Conservation (phyloP, 2,113 vertebrate genomes). For the Casuarius casuarius region DNA sequence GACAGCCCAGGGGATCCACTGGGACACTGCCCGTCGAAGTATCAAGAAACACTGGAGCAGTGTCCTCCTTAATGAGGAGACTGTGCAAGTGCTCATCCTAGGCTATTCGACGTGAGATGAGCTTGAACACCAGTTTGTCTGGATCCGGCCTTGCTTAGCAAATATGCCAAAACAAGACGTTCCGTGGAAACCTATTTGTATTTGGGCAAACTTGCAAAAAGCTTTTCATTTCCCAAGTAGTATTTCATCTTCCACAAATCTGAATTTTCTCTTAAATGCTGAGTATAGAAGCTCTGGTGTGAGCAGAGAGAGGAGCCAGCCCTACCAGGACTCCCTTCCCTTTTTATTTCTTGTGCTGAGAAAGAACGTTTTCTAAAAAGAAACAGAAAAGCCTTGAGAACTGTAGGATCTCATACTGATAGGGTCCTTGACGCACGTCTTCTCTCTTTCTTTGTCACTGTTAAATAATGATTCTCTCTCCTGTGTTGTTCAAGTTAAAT, state of each 20-base stretch:
- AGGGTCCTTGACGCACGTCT: not conserved
- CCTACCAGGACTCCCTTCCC: not conserved
- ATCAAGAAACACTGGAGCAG: not conserved
- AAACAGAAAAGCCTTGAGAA: not conserved
- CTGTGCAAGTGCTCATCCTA: not conserved
- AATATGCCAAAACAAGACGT: not conserved
- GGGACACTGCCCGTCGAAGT: not conserved
- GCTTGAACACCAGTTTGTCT: not conserved
- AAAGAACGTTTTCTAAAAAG: not conserved
- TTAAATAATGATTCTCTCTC: not conserved
- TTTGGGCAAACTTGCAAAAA: not conserved
- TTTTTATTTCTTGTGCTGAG: not conserved
- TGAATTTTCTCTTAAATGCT: not conserved
- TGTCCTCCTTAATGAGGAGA: not conserved
- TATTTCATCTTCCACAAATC: not conserved
- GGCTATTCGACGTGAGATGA: not conserved
- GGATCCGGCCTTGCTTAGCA: not conserved
- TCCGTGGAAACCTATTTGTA: not conserved
- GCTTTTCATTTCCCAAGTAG: not conserved
- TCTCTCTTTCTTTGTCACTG: not conserved
- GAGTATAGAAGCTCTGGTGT: not conserved
- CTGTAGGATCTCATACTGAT: not conserved
- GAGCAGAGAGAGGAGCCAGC: not conserved
- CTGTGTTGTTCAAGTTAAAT: not conserved
- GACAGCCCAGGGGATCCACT: not conserved